Conservation (phyloP, 2,797 vertebrate genomes). For the Syncerus caffer region DNA sequence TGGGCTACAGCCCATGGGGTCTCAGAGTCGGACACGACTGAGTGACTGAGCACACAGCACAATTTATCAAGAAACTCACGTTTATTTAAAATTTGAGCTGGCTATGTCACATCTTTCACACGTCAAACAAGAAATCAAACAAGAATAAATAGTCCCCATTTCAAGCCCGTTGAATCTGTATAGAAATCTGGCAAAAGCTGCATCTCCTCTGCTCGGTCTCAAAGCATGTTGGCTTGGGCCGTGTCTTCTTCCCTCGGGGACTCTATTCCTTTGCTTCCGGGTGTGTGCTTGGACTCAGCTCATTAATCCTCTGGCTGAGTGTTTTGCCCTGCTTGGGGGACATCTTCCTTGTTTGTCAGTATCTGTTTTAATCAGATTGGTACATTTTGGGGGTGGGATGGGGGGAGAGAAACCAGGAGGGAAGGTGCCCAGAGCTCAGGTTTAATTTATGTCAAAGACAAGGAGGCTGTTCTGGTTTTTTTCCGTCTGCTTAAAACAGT, state of each 20-base stretch:
- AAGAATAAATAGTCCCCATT: neutral
- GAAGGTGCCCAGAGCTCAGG: neutral
- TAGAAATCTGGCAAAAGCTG: neutral
- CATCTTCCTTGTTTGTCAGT: no score
- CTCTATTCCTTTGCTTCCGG: neutral
- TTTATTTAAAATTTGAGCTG: neutral
- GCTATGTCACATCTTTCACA: neutral
- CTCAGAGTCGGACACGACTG: accelerated
- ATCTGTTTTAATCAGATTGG: neutral
- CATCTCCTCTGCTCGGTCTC: accelerated
- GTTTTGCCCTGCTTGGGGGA: neutral
- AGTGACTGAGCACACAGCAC: neutral
- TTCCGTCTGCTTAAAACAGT: neutral
- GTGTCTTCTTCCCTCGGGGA: accelerated
- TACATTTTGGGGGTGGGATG: neutral
- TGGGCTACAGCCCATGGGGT: neutral
- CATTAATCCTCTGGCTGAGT: neutral
- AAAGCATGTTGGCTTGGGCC: accelerated
- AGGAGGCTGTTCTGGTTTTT: neutral
- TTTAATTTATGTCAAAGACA: neutral
- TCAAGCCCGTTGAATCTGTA: neutral
- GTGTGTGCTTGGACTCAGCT: no score
- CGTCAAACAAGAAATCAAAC: neutral
- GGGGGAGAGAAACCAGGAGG: neutral
- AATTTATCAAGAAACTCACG: neutral